A percentile compares a stretch with the other conserved stretches of the same genome.
Conservation (phyloP, 2,888 invertebrate genomes). For the Ischnus inquisitorius region DNA sequence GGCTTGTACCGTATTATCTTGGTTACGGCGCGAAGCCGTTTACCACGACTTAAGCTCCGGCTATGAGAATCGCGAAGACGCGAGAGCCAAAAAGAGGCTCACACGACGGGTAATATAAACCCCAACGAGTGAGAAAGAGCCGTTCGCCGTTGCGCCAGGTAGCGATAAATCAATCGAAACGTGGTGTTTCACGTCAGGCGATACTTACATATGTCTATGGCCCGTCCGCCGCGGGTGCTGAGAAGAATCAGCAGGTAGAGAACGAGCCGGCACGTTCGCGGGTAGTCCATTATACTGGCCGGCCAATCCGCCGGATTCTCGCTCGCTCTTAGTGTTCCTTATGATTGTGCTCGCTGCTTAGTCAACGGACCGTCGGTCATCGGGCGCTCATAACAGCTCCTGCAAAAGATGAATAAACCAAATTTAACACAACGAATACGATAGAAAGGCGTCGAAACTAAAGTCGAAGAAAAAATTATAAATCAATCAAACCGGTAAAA, state of each 20-base stretch:
- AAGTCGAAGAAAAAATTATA: neutral
- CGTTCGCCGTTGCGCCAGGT: slow-evolving; percentile 31
- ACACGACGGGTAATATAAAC: slow-evolving; percentile 50
- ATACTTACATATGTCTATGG: slow-evolving; percentile 85
- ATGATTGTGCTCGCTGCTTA: slow-evolving; percentile 52
- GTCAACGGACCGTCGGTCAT: slow-evolving; percentile 82
- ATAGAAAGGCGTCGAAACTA: neutral
- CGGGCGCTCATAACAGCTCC: slow-evolving; percentile 84
- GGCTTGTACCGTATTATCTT: slow-evolving; percentile 46
- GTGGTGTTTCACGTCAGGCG: slow-evolving; percentile 58
- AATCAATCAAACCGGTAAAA: neutral
- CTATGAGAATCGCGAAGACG: slow-evolving; percentile 7
- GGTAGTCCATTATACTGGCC: slow-evolving; percentile 80
- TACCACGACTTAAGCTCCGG: slow-evolving; percentile 36
- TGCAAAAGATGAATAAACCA: slow-evolving; percentile 73
- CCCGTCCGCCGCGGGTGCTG: slow-evolving; percentile 79
- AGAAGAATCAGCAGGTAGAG: slow-evolving; percentile 79
- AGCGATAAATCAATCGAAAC: slow-evolving; percentile 65
- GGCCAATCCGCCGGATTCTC: slow-evolving; percentile 44
- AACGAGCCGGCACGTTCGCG: slow-evolving; percentile 80
- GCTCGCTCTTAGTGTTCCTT: slow-evolving; percentile 24
- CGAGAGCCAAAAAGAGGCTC: slow-evolving; percentile 19
- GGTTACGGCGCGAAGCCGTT: slow-evolving; percentile 49
- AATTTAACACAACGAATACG: slow-evolving; percentile 9
- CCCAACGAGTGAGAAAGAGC: slow-evolving; percentile 14